Percentiles rank a stretch among this genome's conserved stretches.
Conservation (phyloP, 2,113 vertebrate genomes). For the Porphyrio hochstetteri region DNA sequence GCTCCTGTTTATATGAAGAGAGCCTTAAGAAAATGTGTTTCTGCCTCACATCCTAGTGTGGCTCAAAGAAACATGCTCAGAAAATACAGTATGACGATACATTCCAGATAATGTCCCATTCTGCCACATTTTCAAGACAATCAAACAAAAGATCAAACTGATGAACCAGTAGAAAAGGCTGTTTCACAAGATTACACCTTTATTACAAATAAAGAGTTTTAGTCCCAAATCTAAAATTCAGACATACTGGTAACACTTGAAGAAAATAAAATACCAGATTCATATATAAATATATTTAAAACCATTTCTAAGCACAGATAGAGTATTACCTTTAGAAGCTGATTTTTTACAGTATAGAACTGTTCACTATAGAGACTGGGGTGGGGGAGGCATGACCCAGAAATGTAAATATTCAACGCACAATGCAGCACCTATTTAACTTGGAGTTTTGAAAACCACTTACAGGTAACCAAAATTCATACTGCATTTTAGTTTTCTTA, state of each 20-base stretch:
- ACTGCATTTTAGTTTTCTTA: neutral
- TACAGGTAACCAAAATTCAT: neutral
- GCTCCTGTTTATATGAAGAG: too few relatives aligned
- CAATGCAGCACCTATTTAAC: neutral
- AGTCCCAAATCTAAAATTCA: neutral
- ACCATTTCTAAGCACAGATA: neutral
- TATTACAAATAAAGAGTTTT: neutral
- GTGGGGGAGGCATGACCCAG: neutral
- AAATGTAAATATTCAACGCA: neutral
- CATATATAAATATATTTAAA: neutral
- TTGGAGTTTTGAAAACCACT: neutral
- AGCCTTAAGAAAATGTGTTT: neutral
- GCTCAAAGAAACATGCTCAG: neutral
- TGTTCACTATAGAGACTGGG: fast-evolving
- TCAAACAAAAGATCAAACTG: neutral
- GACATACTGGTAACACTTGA: neutral
- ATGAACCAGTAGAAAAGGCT: neutral
- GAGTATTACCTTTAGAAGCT: neutral
- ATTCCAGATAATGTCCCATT: neutral
- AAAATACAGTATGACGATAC: neutral
- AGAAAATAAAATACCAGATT: neutral
- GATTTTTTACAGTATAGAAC: neutral
- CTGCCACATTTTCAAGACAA: neutral
- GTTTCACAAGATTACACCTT: neutral
- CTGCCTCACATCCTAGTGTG: neutral